Conservation (phyloP, 2,888 invertebrate species). For the Theodoxus fluviatilis region DNA sequence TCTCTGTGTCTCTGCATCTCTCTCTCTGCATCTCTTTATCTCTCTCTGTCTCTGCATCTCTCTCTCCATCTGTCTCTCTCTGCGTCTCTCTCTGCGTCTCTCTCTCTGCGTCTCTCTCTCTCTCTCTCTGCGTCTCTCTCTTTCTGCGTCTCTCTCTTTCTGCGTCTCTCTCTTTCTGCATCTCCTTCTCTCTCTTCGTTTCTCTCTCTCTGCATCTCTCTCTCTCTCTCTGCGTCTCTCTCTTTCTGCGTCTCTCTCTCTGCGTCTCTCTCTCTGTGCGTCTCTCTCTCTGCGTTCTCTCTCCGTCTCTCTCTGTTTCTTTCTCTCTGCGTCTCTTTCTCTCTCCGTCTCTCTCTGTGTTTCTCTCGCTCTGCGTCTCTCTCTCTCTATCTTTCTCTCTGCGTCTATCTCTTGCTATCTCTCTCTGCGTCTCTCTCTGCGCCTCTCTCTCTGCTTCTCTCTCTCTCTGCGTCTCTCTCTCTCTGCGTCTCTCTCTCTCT, state of each 20-base stretch:
- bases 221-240: not conserved
- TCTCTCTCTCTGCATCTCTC: not conserved
- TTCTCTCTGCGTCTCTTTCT: not conserved
- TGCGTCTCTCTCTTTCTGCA: not conserved
- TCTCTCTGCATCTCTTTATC: not conserved
- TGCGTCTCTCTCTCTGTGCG: not conserved
- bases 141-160: not conserved
- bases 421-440: not conserved
- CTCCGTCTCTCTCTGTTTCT: constrained; percentile 9
- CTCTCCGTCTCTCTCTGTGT: not conserved
- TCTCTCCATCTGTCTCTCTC: not conserved
- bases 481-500: not conserved
- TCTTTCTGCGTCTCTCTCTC: not conserved
- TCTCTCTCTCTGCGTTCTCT: not conserved
- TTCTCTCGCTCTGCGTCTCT: not conserved
- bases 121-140: not conserved
- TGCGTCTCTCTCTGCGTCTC: not conserved
- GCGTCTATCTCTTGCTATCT: not conserved
- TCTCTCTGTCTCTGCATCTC: not conserved
- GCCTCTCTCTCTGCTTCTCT: not conserved
- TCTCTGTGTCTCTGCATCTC: not conserved
- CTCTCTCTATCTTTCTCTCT: constrained; percentile 7
- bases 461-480: not conserved
- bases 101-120: not conserved
- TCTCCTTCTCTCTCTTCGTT: not conserved